Conservation (phyloP, 2,797 vertebrate genomes). For the Crocidura indochinensis region DNA sequence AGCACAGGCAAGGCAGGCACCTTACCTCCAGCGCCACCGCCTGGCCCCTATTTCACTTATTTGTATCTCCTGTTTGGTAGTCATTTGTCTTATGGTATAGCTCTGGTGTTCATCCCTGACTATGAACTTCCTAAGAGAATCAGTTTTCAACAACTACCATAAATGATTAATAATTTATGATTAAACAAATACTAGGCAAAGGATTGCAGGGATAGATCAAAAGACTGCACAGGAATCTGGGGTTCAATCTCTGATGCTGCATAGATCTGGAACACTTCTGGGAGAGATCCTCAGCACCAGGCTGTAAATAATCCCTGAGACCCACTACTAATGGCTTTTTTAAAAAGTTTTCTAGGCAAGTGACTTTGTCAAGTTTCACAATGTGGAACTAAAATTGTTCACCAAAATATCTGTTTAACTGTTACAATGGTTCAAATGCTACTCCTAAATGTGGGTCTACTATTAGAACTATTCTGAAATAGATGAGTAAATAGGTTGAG, state of each 20-base stretch:
- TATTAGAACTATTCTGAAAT: slow-evolving; percentile 37
- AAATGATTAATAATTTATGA: neutral
- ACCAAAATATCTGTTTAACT: neutral
- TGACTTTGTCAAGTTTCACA: slow-evolving; percentile 18
- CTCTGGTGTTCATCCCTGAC: neutral
- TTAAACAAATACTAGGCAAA: neutral
- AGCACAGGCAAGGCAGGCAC: too few relatives aligned
- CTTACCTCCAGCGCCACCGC: too few relatives aligned
- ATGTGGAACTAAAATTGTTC: neutral
- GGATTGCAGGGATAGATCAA: too few relatives aligned
- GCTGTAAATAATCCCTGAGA: too few relatives aligned
- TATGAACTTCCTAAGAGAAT: neutral
- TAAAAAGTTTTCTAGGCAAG: neutral
- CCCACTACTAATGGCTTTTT: too few relatives aligned
- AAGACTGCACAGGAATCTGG: too few relatives aligned
- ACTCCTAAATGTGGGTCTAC: neutral
- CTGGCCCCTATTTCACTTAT: neutral
- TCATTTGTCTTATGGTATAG: neutral
- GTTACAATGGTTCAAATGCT: slow-evolving; percentile 9
- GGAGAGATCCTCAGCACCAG: too few relatives aligned
- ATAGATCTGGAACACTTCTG: too few relatives aligned
- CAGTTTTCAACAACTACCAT: slow-evolving; percentile 6
- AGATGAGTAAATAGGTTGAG: neutral
- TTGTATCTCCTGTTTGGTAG: neutral
- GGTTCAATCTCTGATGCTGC: too few relatives aligned